phyloP scores from a whole-genome alignment of 2,888 invertebrate genomes.

The Diadegma fenestrale region DNA sequence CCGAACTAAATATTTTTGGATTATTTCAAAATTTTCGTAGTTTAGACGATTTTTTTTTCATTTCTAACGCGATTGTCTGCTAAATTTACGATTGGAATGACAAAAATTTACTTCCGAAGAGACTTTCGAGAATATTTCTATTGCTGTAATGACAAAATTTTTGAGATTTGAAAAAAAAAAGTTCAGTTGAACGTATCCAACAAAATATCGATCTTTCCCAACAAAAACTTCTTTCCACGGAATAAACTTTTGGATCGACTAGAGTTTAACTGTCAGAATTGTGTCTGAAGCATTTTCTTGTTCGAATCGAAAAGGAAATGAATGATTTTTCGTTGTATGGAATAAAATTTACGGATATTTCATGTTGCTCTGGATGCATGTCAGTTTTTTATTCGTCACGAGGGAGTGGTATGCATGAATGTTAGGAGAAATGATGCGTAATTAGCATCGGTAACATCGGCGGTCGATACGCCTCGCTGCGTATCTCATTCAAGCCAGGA shows the following conservation, averaged over 20 bases:
- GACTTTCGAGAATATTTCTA: no score
- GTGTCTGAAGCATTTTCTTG: not conserved
- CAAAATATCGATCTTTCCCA: no score
- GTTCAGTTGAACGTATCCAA: no score
- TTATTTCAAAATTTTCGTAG: no score
- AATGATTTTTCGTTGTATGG: not conserved
- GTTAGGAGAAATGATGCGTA: slow-evolving; percentile 74
- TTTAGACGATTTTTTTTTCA: no score
- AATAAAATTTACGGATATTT: slow-evolving; percentile 3
- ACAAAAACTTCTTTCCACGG: no score
- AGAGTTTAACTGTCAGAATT: not conserved
- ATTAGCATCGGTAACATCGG: slow-evolving; percentile 76
- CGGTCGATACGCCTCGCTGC: slow-evolving; percentile 60
- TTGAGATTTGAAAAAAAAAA: no score
- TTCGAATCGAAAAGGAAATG: not conserved
- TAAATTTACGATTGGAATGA: no score
- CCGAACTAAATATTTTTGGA: no score
- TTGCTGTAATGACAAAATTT: no score
- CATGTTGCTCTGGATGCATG: slow-evolving; percentile 15
- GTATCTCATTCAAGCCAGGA: slow-evolving; percentile 58
- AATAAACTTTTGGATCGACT: not conserved
- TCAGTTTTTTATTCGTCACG: slow-evolving; percentile 29
- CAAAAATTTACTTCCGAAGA: no score
- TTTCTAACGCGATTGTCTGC: no score
- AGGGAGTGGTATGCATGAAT: slow-evolving; percentile 45